Evolutionary conservation across 1,140 invertebrate species (phyloP).

Genomic region (Drosophila insularis): DNA sequence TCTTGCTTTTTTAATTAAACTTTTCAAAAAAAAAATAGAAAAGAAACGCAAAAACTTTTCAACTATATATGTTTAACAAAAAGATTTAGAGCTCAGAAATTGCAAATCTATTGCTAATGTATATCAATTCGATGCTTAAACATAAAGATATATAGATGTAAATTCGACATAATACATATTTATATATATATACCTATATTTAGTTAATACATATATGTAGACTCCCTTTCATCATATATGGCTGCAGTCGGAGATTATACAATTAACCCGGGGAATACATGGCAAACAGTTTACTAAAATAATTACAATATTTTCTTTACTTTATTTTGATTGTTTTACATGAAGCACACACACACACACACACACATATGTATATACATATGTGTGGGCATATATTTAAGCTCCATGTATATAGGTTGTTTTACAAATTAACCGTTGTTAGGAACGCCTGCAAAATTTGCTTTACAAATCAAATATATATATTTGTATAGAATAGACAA

Average conservation of each 20-base stretch:
- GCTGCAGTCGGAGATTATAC: constrained; percentile 12
- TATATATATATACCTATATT: neutral
- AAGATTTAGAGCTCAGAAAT: neutral
- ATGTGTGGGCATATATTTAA: neutral
- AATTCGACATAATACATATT: neutral
- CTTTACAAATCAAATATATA: neutral
- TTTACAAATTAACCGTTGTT: constrained; percentile 10
- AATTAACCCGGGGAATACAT: constrained; percentile 4
- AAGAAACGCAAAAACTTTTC: neutral
- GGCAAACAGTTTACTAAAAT: constrained; percentile 11
- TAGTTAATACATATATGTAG: constrained; percentile 13
- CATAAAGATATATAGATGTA: constrained; percentile 2
- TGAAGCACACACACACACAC: neutral
- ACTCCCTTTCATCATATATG: constrained; percentile 6
- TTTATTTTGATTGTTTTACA: constrained; percentile 8
- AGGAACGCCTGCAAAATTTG: constrained; percentile 9
- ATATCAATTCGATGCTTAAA: constrained; percentile 7
- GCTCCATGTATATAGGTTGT: neutral
- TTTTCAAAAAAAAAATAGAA: neutral
- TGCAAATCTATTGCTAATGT: neutral
- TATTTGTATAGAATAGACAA: neutral
- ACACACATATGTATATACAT: neutral
- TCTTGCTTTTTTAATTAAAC: neutral
- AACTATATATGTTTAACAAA: constrained; percentile 3
- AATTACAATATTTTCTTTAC: constrained; percentile 1